phyloP scores from a whole-genome alignment of 2,797 vertebrate genomes.

The Pangasius larnaudii region DNA sequence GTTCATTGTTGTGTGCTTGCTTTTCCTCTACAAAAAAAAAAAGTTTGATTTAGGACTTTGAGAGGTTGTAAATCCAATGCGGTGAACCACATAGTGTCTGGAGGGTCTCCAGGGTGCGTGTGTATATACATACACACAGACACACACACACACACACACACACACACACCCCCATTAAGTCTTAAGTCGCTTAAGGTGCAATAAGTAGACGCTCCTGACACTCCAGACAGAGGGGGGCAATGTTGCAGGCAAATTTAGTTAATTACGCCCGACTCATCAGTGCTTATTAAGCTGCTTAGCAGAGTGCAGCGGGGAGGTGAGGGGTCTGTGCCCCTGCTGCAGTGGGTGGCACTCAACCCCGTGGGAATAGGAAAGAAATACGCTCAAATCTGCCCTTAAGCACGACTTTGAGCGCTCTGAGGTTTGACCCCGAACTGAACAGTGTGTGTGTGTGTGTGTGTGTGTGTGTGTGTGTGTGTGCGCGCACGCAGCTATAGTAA shows the following conservation, averaged over 20 bases:
- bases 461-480: constrained; percentile 16
- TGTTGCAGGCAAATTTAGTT: constrained; percentile 56
- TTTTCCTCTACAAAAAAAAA: background rate
- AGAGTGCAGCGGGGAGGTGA: constrained; percentile 57
- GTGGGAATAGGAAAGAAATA: constrained; percentile 66
- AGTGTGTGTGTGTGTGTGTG: constrained; percentile 15
- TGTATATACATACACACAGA: background rate
- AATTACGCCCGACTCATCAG: constrained; percentile 57
- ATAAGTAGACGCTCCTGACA: constrained; percentile 36
- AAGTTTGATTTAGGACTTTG: background rate
- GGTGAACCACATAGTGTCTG: constrained; percentile 33
- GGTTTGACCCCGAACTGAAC: constrained; percentile 48
- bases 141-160: background rate
- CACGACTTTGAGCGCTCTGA: constrained; percentile 62
- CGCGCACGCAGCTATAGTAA: constrained; percentile 2
- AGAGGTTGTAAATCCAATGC: constrained; percentile 10
- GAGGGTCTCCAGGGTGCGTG: background rate
- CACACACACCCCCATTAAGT: background rate
- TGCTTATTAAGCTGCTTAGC: constrained; percentile 57
- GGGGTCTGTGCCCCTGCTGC: constrained; percentile 31
- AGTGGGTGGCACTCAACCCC: constrained; percentile 63
- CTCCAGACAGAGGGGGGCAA: constrained; percentile 18
- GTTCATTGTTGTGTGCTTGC: background rate
- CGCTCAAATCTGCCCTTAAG: constrained; percentile 65
- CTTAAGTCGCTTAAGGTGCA: constrained; percentile 33